phyloP scores from a whole-genome alignment of 1,140 invertebrate genomes.

The Zaprionus tsacasi region DNA sequence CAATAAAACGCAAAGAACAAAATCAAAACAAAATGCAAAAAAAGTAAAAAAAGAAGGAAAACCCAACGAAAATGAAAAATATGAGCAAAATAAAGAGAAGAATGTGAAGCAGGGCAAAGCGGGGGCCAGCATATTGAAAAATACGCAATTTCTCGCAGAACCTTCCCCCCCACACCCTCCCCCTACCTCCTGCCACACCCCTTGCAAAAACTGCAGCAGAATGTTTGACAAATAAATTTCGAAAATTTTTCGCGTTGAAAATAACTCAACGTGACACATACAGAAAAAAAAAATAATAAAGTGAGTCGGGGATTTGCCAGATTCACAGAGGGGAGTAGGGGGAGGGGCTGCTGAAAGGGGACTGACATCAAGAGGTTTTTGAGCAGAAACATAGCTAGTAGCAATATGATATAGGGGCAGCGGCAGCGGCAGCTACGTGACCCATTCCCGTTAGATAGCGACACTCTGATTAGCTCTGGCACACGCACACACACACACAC shows the following conservation, averaged over 20 bases:
- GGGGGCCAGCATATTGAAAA: slow-evolving; percentile 64
- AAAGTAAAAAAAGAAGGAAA: slow-evolving; percentile 18
- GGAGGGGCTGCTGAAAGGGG: background rate
- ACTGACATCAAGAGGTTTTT: background rate
- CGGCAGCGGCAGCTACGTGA: slow-evolving; percentile 28
- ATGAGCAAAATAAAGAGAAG: slow-evolving; percentile 34
- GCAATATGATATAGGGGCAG: slow-evolving; percentile 7
- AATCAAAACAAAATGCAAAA: slow-evolving; percentile 34
- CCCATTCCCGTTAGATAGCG: slow-evolving; percentile 19
- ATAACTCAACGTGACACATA: slow-evolving; percentile 73
- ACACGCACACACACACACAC: slow-evolving; percentile 7
- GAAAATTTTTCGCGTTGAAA: slow-evolving; percentile 73
- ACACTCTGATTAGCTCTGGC: slow-evolving; percentile 41
- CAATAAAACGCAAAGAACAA: slow-evolving; percentile 41
- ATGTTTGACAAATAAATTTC: slow-evolving; percentile 76
- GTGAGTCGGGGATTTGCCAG: slow-evolving; percentile 36
- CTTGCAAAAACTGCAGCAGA: slow-evolving; percentile 38
- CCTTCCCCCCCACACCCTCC: background rate
- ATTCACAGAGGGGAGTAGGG: background rate
- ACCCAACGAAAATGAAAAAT: background rate
- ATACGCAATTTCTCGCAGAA: slow-evolving; percentile 28
- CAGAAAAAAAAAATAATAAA: slow-evolving; percentile 16
- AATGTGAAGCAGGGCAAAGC: slow-evolving; percentile 31
- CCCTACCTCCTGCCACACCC: background rate
- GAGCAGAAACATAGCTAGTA: slow-evolving; percentile 23